Evolutionary conservation across 2,113 vertebrate genomes (phyloP), one percentile per base, ranked within the genome.

Genomic region (Thomomys bottae): DNA sequence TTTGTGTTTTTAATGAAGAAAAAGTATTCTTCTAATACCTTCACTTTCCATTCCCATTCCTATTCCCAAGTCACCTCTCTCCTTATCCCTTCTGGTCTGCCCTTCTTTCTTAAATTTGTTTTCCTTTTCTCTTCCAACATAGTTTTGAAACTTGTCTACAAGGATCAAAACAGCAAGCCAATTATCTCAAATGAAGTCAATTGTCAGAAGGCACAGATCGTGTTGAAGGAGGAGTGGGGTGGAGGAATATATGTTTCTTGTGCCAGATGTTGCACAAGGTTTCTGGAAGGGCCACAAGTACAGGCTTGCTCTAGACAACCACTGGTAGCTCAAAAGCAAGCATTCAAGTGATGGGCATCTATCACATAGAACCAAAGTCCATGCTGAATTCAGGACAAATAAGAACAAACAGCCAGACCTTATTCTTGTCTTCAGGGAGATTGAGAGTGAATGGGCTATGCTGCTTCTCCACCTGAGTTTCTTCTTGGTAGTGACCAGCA

Each of bases 81-180:
- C 6, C 17, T 36, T 7, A 9, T 20, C 26, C 15, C 38, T 6
- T 6, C 8, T 32, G 12, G 15, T 8, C 42, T 76, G 15, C 6
- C 10, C 6, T 26, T 12, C 59, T 12, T 7, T 36, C 3, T 15
- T 66, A 54, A 36, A 24, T 66, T 54, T 14, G 38, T n/a, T 24
- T 32, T 59, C 15, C 24, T 2, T 18, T 24, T 38, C 59, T 57
- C 23, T 34, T 42, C 64, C 14, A 82, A 10, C 38, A n/a, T 17
- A n/a, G 23, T 87, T 79, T 71, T 78, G 85, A 67, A 94, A 71
- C n/a, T 76, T 78, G 7, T 81, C 79, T 77, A 73, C 17, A 81
- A 75, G 26, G 21, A 75, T 84, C 81, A 87, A 87, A 5, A 8
- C 40, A 32, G 42, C 68, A 85, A 82, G 49, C 36, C 73, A 42